A percentile compares a stretch with the other conserved stretches of the same genome.
These are phyloP conservation scores for Lasius platythorax DNA, from an alignment of 2,888 invertebrate genomes.

Conservation along the genomic window DNA sequence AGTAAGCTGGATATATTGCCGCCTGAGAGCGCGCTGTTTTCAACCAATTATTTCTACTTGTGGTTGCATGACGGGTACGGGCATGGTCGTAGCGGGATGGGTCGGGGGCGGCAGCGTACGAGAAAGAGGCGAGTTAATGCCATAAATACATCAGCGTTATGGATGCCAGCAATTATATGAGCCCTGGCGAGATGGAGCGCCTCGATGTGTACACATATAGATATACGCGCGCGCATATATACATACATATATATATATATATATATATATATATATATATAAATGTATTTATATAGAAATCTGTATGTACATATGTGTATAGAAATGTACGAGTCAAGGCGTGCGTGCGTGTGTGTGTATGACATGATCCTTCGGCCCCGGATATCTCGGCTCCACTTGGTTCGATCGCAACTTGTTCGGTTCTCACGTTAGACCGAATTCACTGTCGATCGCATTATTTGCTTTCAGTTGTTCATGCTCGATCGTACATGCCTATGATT, in stretches of 20 bases:
- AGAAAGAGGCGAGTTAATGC: conserved; percentile 85
- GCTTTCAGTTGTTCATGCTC: conserved; percentile 66
- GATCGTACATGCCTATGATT: neutral
- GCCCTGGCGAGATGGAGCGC: conserved; percentile 83
- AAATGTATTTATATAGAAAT: conserved; percentile 56
- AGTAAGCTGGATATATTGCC: conserved; percentile 86
- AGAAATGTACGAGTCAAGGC: conserved; percentile 9
- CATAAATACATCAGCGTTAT: conserved; percentile 86
- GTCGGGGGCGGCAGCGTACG: conserved; percentile 83
- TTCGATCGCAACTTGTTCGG: conserved; percentile 79
- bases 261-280: conserved; percentile 54
- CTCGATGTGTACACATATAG: conserved; percentile 62
- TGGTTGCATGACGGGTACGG: conserved; percentile 88
- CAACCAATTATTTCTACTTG: conserved; percentile 86
- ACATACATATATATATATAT: conserved; percentile 44
- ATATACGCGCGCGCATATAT: neutral
- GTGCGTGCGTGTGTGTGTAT: conserved; percentile 71
- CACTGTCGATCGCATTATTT: conserved; percentile 79
- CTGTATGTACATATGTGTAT: conserved; percentile 39
- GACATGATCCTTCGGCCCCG: conserved; percentile 82
- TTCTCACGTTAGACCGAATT: conserved; percentile 82
- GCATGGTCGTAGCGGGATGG: conserved; percentile 81
- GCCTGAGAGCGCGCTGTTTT: conserved; percentile 84
- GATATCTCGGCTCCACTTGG: conserved; percentile 77
- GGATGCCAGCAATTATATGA: conserved; percentile 86